A percentile compares a stretch with the other conserved stretches of the same genome.
phyloP scores from a whole-genome alignment of 2,888 invertebrate species.

The Parapristionchus giblindavisi region DNA sequence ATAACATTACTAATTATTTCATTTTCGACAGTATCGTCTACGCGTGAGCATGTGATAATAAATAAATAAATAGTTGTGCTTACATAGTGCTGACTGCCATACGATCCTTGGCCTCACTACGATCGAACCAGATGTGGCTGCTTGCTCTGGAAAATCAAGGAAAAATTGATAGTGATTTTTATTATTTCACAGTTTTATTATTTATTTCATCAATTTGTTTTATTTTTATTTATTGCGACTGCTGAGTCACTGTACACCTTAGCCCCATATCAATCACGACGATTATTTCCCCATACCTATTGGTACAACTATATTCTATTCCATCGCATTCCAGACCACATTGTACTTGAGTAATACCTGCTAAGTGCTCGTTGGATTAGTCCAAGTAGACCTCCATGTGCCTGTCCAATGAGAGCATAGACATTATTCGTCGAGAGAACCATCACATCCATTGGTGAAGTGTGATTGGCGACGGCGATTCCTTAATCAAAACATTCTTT shows the following conservation, averaged over 20 bases:
- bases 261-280: no score
- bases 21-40: no score
- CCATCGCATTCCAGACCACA: no score
- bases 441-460: slow-evolving; percentile 88
- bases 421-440: slow-evolving; percentile 85
- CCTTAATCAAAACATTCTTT: slow-evolving; percentile 71
- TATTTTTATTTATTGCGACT: no score
- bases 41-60: no score
- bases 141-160: slow-evolving; percentile 83
- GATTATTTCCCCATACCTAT: no score
- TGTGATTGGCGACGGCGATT: slow-evolving; percentile 95
- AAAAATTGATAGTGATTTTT: no score
- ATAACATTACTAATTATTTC: no score
- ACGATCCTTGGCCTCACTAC: slow-evolving; percentile 92
- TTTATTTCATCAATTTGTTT: neutral
- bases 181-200: neutral
- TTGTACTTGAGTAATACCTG: neutral
- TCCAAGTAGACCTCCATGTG: slow-evolving; percentile 92
- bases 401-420: slow-evolving; percentile 94
- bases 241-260: no score
- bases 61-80: slow-evolving; percentile 48
- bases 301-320: no score
- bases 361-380: slow-evolving; percentile 39
- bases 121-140: slow-evolving; percentile 97
- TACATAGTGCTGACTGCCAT: slow-evolving; percentile 86